phyloP scores from a whole-genome alignment of 2,797 vertebrate genomes.

The Vultur gryphus region DNA sequence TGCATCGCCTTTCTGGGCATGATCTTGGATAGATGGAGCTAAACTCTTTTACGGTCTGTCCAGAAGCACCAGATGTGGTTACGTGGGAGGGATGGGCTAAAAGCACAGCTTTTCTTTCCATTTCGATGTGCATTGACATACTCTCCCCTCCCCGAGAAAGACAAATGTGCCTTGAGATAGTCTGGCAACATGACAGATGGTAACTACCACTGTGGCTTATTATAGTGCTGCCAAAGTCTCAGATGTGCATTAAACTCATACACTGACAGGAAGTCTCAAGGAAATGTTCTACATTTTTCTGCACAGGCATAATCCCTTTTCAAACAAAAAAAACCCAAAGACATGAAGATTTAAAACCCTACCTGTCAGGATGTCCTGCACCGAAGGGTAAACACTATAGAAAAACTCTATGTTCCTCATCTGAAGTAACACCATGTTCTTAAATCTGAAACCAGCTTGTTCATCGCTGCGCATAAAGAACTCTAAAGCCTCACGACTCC shows the following conservation, averaged over 20 bases:
- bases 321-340: background rate
- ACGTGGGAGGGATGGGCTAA: background rate
- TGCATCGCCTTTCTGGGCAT: background rate
- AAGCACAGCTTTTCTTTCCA: background rate
- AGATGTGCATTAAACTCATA: conserved; percentile 32
- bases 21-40: background rate
- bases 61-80: background rate
- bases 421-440: background rate
- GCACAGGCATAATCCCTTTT: background rate
- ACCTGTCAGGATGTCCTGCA: background rate
- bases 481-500: background rate
- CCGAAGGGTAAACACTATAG: background rate
- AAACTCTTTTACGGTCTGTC: background rate
- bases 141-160: background rate
- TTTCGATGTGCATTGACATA: background rate
- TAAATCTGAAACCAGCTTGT: background rate
- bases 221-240: conserved; percentile 52
- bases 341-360: conserved; percentile 17
- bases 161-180: conserved; percentile 26
- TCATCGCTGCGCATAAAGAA: background rate
- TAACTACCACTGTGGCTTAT: conserved; percentile 49
- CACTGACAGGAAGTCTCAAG: conserved; percentile 25
- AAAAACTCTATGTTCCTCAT: background rate
- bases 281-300: conserved; percentile 31
- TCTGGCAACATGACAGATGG: conserved; percentile 50